These are phyloP conservation scores for Digitonthophagus gazella DNA, from an alignment of 2,888 invertebrate genomes.

Conservation along the genomic window DNA sequence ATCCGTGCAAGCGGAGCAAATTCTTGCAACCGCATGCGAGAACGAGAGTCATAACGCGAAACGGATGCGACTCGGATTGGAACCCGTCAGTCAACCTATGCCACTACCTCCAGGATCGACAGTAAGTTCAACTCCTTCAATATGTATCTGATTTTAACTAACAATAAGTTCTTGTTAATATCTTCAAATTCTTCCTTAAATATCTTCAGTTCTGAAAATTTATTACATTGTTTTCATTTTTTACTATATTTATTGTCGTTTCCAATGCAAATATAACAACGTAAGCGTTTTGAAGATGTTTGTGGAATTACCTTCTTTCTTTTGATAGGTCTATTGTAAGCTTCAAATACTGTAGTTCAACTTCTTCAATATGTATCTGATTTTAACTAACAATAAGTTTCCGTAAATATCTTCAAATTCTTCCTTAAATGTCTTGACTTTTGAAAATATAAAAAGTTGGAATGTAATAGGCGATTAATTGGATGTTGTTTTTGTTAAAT, in stretches of 20 bases:
- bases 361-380: background rate
- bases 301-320: no score
- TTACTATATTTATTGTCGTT: no score
- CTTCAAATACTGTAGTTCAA: background rate
- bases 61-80: slow-evolving; percentile 92
- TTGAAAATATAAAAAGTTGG: background rate
- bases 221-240: no score
- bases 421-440: background rate
- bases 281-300: no score
- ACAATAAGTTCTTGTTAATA: background rate
- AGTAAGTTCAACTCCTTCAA: slow-evolving; percentile 47
- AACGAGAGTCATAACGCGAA: slow-evolving; percentile 97
- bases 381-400: background rate
- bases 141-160: background rate
- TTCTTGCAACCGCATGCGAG: slow-evolving; percentile 93
- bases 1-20: slow-evolving; percentile 94
- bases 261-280: no score
- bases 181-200: background rate
- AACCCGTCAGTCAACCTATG: slow-evolving; percentile 90
- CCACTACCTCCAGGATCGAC: slow-evolving; percentile 69
- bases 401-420: background rate
- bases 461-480: background rate
- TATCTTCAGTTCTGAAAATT: background rate
- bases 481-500: background rate
- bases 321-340: no score